A percentile compares a stretch with the other conserved stretches of the same genome.
These are phyloP conservation scores for Torymus texanus DNA, from an alignment of 2,888 invertebrate genomes.

Conservation along the genomic window DNA sequence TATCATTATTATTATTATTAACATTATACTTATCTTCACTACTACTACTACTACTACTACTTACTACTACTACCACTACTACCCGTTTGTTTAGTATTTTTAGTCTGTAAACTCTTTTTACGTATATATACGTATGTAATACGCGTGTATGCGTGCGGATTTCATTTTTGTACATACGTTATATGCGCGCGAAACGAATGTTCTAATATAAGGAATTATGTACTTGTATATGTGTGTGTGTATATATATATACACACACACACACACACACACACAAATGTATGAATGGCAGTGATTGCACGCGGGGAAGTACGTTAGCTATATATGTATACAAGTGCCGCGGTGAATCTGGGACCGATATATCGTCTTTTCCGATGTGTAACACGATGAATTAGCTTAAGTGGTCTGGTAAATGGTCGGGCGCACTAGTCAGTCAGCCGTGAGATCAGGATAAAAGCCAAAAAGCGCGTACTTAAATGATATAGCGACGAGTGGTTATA, in stretches of 20 bases:
- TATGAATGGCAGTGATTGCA: not conserved
- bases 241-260: not conserved
- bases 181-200: not conserved
- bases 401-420: slow-evolving; percentile 28
- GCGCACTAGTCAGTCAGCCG: slow-evolving; percentile 38
- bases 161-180: too few relatives aligned
- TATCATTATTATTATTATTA: not conserved
- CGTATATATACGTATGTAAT: not conserved
- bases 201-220: not conserved
- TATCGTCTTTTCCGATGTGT: slow-evolving; percentile 9
- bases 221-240: slow-evolving; percentile 4
- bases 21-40: too few relatives aligned
- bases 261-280: too few relatives aligned
- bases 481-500: not conserved
- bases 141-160: too few relatives aligned
- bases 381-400: slow-evolving; percentile 20
- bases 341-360: not conserved
- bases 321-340: not conserved
- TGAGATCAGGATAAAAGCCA: slow-evolving; percentile 34
- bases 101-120: slow-evolving; percentile 10
- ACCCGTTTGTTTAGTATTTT: slow-evolving; percentile 35
- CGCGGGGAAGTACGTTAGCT: slow-evolving; percentile 24
- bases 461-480: slow-evolving; percentile 47
- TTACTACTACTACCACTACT: too few relatives aligned
- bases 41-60: too few relatives aligned